Base-by-base conservation (phyloP, 2,797 vertebrate genomes). In the Galagoides demidoff region DNA sequence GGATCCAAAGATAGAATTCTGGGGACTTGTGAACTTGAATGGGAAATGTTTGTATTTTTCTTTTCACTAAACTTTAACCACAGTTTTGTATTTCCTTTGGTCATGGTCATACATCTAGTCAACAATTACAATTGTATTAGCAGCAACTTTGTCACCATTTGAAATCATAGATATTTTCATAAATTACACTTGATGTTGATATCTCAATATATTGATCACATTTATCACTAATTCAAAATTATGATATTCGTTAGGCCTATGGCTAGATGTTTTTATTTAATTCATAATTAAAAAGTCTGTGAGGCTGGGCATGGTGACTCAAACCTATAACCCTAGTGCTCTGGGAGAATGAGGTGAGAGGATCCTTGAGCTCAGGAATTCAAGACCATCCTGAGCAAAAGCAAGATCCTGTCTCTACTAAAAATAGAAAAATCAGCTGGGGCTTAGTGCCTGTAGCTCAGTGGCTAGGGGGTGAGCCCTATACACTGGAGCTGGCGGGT, bases 261-360 rank as follows among this genome's bases (percentile, higher is more conserved):
- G 64, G 34, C 37, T 94, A 66, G 86, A 57, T 84, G 70, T 94
- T 79, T 64, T 37, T 78, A 76, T 90, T 91, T 95, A 92, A 89
- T 86, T 97, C 25, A 10, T 34, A 85, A 95, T 90, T 94, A 89
- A 90, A 95, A 59, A 76, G 34, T 92, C 57, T 89, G 49, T 49
- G 49, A 49, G 13, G 49, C 13, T 49, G 49, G 13, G 49, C 49
- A 49, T 14, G 12, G 49, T 49, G 49, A 49, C 49, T 49, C 49
- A 49, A 49, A 13, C 12, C 12, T 49, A 49, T 13, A 49, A 12
- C 45, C 45, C 45, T 49, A 49, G 45, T 2, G 11, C 45, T 49
- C 45, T 13, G 45, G 45, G 12, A 49, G 45, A 49, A 11, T 11
- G 45, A 49, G 45, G 45, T 13, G 45, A 49, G 45, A 49, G 45